Base-by-base conservation (phyloP, 92 coral and sea anemone genomes). In the Plumapathes pennacea region DNA sequence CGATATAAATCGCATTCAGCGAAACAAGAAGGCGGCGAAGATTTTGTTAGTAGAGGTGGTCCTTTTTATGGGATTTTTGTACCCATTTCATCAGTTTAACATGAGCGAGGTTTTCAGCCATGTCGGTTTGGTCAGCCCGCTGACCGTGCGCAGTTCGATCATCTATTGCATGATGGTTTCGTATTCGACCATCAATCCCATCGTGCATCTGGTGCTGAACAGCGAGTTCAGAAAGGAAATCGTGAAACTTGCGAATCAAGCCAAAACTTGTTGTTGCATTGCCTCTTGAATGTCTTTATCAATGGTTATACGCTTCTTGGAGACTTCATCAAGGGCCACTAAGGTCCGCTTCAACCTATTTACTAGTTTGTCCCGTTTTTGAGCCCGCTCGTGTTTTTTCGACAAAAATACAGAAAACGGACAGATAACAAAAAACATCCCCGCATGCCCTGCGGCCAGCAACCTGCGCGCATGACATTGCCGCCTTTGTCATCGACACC, bases 141-240 rank as follows among this genome's bases (percentile, higher is more conserved):
- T 76, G 21, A 23, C 82, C 3, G 22, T 19, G 6, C 26, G 60
- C 3, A 55, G 62, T 1, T 33, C 50, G 45, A 0, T 81, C 10
- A 43, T 67, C 2, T 46, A 32, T 37, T 83, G 95, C 15, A 22
- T 74, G 44, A 58, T 86, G 74, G 64, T 67, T 11, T 25, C 75
- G 5, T 85, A 71, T 49, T 83, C 95, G 3, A 51, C 75, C 38
- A 62, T 64, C 29, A 85, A 85, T 33, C 92, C 92, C 3, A 13
- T 71, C 0, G 51, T 77, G 31, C 95, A 86, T 26, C 60, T 82
- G n/a, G 15, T 62, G 18, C 34, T 86, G 2, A 86, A 82, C 43
- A 47, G 65, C 28, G 89, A 82, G 67, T 82, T 81, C 33, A 71
- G 95, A 32, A 55, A 66, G 31, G 89, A 86, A 23, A 38, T 82